Evolutionary conservation across 2,113 vertebrate species (phyloP).

Genomic region (Zootoca vivipara): DNA sequence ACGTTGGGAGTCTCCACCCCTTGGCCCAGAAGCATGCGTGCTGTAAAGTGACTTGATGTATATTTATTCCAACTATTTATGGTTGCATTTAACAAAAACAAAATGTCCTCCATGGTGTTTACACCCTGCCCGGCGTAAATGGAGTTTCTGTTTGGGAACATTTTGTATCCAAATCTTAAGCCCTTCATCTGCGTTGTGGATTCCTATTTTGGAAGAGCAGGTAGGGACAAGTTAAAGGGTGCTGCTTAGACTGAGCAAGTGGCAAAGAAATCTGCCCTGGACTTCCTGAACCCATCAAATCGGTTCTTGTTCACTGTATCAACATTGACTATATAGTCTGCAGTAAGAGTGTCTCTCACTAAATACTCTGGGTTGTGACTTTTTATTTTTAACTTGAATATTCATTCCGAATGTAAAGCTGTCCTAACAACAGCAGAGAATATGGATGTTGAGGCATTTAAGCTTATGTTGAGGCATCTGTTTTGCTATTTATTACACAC

Average conservation of each 20-base stretch:
- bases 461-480: constrained; percentile 44
- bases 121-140: constrained; percentile 83
- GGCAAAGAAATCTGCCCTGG: constrained; percentile 47
- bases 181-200: constrained; percentile 65
- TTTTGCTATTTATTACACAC: constrained; percentile 32
- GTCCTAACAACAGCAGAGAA: constrained; percentile 38
- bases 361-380: constrained; percentile 36
- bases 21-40: constrained; percentile 79
- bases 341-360: constrained; percentile 52
- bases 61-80: constrained; percentile 99
- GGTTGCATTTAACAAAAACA: constrained; percentile 89
- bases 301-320: neutral
- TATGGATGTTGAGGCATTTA: constrained; percentile 38
- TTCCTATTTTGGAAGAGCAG: constrained; percentile 22
- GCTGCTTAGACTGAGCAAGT: constrained; percentile 5
- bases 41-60: constrained; percentile 90
- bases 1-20: constrained; percentile 71
- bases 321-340: constrained; percentile 48
- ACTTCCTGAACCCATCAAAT: constrained; percentile 52
- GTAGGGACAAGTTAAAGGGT: constrained; percentile 18
- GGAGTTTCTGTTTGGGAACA: constrained; percentile 79
- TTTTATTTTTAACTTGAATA: constrained; percentile 49
- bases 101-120: constrained; percentile 76
- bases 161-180: constrained; percentile 80
- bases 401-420: constrained; percentile 64